phyloP scores from a whole-genome alignment of 2,113 vertebrate genomes.

The Semicossyphus pulcher region DNA sequence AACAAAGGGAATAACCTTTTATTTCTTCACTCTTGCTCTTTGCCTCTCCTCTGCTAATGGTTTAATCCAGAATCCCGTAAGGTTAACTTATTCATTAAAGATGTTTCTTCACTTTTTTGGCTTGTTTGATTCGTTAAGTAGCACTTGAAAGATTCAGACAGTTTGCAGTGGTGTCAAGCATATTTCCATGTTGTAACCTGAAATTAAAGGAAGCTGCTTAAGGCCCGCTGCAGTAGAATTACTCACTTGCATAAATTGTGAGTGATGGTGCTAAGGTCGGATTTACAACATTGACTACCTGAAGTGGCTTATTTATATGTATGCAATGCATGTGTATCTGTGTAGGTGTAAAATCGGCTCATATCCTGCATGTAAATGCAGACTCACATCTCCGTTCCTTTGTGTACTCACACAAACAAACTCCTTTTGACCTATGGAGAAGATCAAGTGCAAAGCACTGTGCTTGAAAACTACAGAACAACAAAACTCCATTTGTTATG shows the following conservation, averaged over 20 bases:
- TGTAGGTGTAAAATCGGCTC: constrained; percentile 5
- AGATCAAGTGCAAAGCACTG: constrained; percentile 29
- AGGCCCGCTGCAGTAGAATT: constrained; percentile 4
- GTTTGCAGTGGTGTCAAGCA: background rate
- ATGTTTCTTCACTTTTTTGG: constrained; percentile 17
- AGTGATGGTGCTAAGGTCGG: constrained; percentile 7
- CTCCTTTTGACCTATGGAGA: constrained; percentile 34
- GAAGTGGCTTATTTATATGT: constrained; percentile 10
- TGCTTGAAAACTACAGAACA: constrained; percentile 22
- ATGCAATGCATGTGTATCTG: constrained; percentile 2
- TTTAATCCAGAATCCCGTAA: constrained; percentile 52
- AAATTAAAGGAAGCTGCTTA: background rate
- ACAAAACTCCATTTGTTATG: constrained; percentile 34
- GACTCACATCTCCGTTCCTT: constrained; percentile 1
- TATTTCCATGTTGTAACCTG: background rate
- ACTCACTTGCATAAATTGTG: constrained; percentile 13
- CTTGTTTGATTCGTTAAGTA: background rate
- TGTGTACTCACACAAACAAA: constrained; percentile 30
- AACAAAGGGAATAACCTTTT: constrained; percentile 59
- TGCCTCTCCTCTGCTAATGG: constrained; percentile 30
- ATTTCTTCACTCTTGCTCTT: constrained; percentile 46
- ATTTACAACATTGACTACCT: constrained; percentile 9
- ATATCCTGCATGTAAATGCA: constrained; percentile 32
- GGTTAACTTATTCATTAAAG: constrained; percentile 49
- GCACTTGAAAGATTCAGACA: constrained; percentile 14